Percentiles rank a stretch among this genome's conserved stretches.
phyloP scores from a whole-genome alignment of 2,888 invertebrate species.

The Epistrophella euchroma region DNA sequence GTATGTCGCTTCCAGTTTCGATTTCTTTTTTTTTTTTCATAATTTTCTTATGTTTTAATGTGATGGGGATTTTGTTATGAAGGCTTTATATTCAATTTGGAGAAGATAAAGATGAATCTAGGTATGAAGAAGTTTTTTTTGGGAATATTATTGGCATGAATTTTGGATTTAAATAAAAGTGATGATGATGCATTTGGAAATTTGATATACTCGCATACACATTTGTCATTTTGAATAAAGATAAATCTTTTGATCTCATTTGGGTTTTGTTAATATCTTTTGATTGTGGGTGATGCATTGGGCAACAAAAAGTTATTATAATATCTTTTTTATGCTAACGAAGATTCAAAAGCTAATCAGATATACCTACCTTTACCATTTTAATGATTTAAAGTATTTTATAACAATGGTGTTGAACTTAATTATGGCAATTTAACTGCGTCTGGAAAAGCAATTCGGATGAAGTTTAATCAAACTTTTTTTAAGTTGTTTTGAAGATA shows the following conservation, averaged over 20 bases:
- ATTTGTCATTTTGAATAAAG: neutral
- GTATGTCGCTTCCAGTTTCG: conserved; percentile 62
- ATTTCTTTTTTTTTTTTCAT: conserved; percentile 30
- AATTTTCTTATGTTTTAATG: conserved; percentile 1
- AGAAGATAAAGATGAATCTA: conserved; percentile 2
- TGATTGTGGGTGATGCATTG: neutral
- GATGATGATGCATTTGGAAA: conserved; percentile 24
- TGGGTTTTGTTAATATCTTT: neutral
- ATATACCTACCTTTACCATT: too few relatives aligned
- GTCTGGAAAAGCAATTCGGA: too few relatives aligned
- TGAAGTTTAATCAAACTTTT: too few relatives aligned
- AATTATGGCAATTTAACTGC: too few relatives aligned
- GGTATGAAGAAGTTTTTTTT: neutral
- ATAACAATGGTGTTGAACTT: too few relatives aligned
- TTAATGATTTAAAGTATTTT: too few relatives aligned
- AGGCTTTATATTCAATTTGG: conserved; percentile 25
- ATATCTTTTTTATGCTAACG: neutral
- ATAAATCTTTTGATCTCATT: neutral
- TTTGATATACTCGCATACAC: neutral
- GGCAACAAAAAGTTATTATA: neutral
- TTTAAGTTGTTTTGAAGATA: too few relatives aligned
- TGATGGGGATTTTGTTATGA: neutral
- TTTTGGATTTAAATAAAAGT: conserved; percentile 28
- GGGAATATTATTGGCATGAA: neutral
- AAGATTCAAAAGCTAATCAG: neutral